These are phyloP conservation scores for Aeoliscus strigatus DNA, from an alignment of 2,797 vertebrate genomes.

Conservation along the genomic window DNA sequence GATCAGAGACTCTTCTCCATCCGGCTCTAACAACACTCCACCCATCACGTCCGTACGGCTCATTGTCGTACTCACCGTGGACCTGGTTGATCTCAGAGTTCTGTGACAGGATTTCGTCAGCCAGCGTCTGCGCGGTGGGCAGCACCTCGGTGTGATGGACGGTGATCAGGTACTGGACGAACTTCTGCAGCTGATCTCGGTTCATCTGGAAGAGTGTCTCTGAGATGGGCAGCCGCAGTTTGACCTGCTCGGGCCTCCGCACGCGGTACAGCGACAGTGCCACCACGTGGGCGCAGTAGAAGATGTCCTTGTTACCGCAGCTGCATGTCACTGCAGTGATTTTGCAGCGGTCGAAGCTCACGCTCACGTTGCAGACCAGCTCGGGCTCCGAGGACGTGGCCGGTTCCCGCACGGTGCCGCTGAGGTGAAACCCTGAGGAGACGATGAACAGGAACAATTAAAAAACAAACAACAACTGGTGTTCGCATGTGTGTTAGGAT, in stretches of 20 bases:
- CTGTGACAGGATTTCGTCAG: slow-evolving; percentile 97
- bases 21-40: too few species aligned
- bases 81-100: slow-evolving; percentile 99
- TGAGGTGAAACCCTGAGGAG: slow-evolving; percentile 89
- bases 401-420: slow-evolving; percentile 95
- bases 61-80: slow-evolving; percentile 97
- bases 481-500: too few species aligned
- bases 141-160: slow-evolving; percentile 98
- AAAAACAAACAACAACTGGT: too few species aligned
- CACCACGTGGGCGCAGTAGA: slow-evolving; percentile 98
- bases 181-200: slow-evolving; percentile 98
- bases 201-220: slow-evolving; percentile 99
- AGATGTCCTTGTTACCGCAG: slow-evolving; percentile 99
- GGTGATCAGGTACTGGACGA: slow-evolving; percentile 98
- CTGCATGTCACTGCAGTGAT: slow-evolving; percentile 98
- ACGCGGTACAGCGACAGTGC: slow-evolving; percentile 96
- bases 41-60: too few species aligned
- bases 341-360: slow-evolving; percentile 99
- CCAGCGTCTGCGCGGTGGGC: slow-evolving; percentile 95
- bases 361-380: slow-evolving; percentile 94
- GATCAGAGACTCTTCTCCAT: too few species aligned
- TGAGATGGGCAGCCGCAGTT: slow-evolving; percentile 98
- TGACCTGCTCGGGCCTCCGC: slow-evolving; percentile 97
- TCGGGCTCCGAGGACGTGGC: slow-evolving; percentile 89
- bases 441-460: background rate